Evolutionary conservation across 2,797 vertebrate genomes (phyloP).

Genomic region (Silurus aristotelis): DNA sequence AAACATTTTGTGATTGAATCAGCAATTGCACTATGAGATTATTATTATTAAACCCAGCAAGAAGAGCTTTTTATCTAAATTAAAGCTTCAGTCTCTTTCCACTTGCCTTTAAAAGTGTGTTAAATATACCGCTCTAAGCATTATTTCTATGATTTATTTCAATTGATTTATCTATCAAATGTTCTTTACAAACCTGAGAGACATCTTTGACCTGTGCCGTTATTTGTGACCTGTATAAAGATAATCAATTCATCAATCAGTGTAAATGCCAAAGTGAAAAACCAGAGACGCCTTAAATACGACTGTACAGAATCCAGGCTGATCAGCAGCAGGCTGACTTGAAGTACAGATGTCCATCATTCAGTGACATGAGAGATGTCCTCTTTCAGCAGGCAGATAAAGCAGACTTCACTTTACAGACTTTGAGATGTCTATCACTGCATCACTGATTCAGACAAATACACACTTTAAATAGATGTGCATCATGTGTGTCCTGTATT

Average conservation of each 20-base stretch:
- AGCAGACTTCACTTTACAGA: constrained; percentile 6
- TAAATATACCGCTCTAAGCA: background rate
- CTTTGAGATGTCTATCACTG: background rate
- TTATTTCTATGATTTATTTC: background rate
- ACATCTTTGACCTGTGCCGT: background rate
- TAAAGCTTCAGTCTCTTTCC: background rate
- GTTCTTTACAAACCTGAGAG: background rate
- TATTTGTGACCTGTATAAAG: constrained; percentile 14
- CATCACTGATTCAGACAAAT: background rate
- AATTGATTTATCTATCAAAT: constrained; percentile 3
- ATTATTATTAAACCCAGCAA: background rate
- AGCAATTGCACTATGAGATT: background rate
- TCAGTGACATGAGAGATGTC: constrained; percentile 24
- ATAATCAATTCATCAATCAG: constrained; percentile 22
- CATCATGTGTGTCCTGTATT: background rate
- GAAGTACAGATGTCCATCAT: constrained; percentile 31
- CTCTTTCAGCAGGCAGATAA: constrained; percentile 25
- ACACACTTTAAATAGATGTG: background rate
- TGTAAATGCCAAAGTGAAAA: constrained; percentile 35
- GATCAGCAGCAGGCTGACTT: background rate
- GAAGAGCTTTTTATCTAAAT: background rate
- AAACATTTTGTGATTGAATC: background rate
- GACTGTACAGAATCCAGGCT: background rate
- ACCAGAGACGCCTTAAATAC: background rate
- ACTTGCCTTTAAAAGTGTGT: background rate